A percentile compares a stretch with the other conserved stretches of the same genome.
Evolutionary conservation across 2,797 vertebrate genomes (phyloP).

Genomic region (Acanthis flammea): DNA sequence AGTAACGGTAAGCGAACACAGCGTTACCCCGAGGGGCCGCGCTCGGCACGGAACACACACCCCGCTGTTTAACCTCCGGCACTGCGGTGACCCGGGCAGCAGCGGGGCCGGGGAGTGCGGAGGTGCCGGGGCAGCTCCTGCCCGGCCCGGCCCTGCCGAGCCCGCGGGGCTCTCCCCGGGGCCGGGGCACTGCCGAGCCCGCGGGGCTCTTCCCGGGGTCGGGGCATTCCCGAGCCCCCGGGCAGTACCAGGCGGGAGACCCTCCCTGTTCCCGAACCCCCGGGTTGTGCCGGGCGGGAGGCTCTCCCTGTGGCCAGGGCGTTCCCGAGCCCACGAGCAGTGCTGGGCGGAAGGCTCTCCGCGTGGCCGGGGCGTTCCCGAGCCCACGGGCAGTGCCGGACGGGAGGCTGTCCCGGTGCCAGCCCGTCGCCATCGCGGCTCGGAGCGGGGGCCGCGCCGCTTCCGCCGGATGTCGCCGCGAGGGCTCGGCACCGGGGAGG

Average conservation of each 20-base stretch:
- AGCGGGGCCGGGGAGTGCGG: fast-evolving
- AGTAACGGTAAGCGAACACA: background rate
- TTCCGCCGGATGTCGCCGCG: constrained; percentile 56
- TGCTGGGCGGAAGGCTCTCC: no score
- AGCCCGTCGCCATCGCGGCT: background rate
- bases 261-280: background rate
- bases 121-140: background rate
- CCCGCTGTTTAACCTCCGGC: no score
- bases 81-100: background rate
- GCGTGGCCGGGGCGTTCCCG: background rate
- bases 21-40: background rate
- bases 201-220: no score
- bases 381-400: background rate
- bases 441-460: background rate
- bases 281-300: no score
- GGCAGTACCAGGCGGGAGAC: no score
- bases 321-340: no score
- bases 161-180: background rate
- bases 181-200: background rate
- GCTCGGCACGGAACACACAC: fast-evolving
- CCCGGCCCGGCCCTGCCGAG: fast-evolving
- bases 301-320: no score
- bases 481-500: background rate
- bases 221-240: background rate
- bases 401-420: background rate